Base-by-base conservation (phyloP, 1,140 invertebrate species). In the Oryctes rhinoceros region DNA sequence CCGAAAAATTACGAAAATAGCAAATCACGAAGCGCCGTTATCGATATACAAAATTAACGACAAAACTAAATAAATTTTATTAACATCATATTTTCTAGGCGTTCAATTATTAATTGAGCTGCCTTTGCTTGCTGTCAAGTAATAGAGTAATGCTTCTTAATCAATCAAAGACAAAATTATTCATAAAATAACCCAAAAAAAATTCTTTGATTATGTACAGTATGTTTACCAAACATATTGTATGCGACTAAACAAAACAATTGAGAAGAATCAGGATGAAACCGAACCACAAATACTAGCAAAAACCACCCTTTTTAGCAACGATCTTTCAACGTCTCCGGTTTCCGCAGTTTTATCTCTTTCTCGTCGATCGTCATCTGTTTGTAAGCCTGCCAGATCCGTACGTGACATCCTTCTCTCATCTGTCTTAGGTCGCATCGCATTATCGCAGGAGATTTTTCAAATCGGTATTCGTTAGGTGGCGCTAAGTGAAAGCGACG, bases 341-440 rank as follows among this genome's bases (percentile, higher is more conserved):
- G 15, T 44, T 76, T 49, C 75, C 13, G 75, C 47, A 76, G n/a
- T 76, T 76, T 76, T 76, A 76, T 76, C 75, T 76, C 39, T 9
- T 49, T 47, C 75, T 49, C 75, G 47, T 76, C 75, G 75, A 71
- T 71, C 65, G 65, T 71, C 65, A 71, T 71, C 65, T 71, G 65
- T 76, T 76, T 11, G 37, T 76, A 76, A 76, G 75, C 75, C 75
- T 47, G 47, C 75, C 75, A 37, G 75, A 76, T 76, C 37, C 44
- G 75, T 47, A 20, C 75, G 47, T 76, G 75, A 76, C 75, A 76
- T 76, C 75, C 75, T 76, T 76, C 75, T 76, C 75, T 76, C 75
- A 76, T 76, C 75, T 76, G 75, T 76, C 75, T 76, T 76, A 76
- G 39, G 75, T 76, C 15, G 75, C 75, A 76, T 76, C 75, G 75